Conservation (phyloP, 2,113 vertebrate genomes). For the Polypterus bichir region DNA sequence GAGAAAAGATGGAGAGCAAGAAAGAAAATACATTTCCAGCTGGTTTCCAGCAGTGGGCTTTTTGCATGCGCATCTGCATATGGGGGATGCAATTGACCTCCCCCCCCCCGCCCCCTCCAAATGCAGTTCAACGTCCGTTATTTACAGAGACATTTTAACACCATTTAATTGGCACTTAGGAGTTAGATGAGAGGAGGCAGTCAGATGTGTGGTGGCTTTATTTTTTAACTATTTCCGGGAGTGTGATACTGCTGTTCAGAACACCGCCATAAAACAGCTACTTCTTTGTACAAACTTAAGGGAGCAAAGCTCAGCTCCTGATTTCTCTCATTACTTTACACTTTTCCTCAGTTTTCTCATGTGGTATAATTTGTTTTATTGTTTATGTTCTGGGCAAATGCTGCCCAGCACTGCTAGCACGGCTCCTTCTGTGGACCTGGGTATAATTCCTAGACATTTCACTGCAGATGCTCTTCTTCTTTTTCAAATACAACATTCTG, state of each 20-base stretch:
- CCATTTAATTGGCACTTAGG: slow-evolving; percentile 14
- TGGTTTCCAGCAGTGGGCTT: slow-evolving; percentile 52
- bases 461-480: too few species aligned
- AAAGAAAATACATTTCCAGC: slow-evolving; percentile 43
- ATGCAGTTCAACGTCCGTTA: not conserved
- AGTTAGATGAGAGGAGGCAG: slow-evolving; percentile 14
- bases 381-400: not conserved
- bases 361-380: not conserved
- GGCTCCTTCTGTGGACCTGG: not conserved
- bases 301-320: not conserved
- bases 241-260: not conserved
- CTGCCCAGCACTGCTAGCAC: not conserved
- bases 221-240: not conserved
- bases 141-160: slow-evolving; percentile 17
- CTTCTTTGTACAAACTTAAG: not conserved
- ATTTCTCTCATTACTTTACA: not conserved
- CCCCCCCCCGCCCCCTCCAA: not conserved
- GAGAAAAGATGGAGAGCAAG: too few species aligned
- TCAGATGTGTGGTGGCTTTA: not conserved
- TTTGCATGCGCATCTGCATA: not conserved
- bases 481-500: too few species aligned
- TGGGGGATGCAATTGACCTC: not conserved
- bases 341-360: not conserved
- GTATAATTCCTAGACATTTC: not conserved
- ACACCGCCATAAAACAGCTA: not conserved